A percentile compares a stretch with the other conserved stretches of the same genome.
Conservation (phyloP, 2,113 vertebrate genomes). For the Barnardius zonarius region DNA sequence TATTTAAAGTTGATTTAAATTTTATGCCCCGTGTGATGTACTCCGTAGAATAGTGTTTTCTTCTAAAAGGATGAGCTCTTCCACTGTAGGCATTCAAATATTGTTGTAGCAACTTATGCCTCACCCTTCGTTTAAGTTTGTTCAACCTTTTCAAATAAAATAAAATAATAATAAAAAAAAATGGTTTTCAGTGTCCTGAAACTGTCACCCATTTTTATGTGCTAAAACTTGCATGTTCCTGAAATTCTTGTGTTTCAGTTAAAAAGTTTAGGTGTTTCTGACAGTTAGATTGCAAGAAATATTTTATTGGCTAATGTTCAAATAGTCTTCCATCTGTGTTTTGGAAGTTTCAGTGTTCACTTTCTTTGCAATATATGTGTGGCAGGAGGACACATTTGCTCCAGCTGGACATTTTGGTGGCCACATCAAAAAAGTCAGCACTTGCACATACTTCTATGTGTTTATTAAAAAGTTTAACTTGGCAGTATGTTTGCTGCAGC, state of each 20-base stretch:
- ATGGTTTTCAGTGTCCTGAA: background rate
- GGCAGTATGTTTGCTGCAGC: background rate
- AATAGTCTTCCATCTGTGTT: background rate
- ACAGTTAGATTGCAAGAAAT: background rate
- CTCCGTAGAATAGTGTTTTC: background rate
- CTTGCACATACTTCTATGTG: background rate
- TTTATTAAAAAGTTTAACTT: background rate
- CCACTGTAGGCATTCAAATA: background rate
- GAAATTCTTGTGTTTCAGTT: background rate
- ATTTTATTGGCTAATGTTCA: background rate
- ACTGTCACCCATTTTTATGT: background rate
- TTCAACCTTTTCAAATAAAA: background rate
- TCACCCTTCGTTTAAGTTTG: background rate
- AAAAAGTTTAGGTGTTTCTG: background rate
- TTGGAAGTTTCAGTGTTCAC: background rate
- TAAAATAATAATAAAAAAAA: background rate
- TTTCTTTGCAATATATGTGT: background rate
- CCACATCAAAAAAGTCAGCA: background rate
- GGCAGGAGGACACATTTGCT: background rate
- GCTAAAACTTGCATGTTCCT: background rate
- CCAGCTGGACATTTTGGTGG: background rate
- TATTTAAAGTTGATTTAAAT: slow-evolving; percentile 11
- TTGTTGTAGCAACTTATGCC: background rate
- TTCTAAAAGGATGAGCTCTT: background rate
- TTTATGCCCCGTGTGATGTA: background rate